Conservation (phyloP, 92 coral and sea anemone genomes). For the Porites cylindrica region DNA sequence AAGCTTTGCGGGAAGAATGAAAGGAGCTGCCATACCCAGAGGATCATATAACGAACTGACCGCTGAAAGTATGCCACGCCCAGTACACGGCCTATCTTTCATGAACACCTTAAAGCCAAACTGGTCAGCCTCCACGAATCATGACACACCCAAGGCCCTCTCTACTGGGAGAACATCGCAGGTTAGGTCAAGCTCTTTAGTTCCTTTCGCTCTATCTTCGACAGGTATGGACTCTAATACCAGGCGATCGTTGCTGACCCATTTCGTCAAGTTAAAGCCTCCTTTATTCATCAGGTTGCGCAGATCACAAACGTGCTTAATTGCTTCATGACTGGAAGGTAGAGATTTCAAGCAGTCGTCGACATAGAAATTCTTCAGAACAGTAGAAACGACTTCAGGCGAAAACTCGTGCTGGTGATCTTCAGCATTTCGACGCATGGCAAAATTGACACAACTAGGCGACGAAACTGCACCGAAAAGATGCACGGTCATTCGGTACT, state of each 20-base stretch:
- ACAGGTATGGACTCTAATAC: conserved; percentile 55
- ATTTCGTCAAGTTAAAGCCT: too few species aligned
- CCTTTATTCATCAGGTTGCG: background rate
- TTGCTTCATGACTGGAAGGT: conserved; percentile 35
- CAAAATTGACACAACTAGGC: conserved; percentile 56
- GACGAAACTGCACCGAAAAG: conserved; percentile 63
- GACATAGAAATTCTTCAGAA: conserved; percentile 46
- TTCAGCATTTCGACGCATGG: conserved; percentile 42
- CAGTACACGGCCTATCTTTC: too few species aligned
- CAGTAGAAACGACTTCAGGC: too few species aligned
- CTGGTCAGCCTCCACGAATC: conserved; percentile 53
- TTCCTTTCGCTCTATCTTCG: conserved; percentile 44
- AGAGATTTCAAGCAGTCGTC: conserved; percentile 64
- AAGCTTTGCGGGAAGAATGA: too few species aligned
- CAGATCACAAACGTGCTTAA: conserved; percentile 32
- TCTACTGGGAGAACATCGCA: conserved; percentile 33
- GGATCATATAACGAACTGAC: conserved; percentile 22
- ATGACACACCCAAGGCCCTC: conserved; percentile 56
- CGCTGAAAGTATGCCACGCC: background rate
- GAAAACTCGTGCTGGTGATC: too few species aligned
- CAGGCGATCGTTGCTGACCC: conserved; percentile 14
- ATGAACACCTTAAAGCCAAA: background rate
- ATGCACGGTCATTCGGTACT: conserved; percentile 59
- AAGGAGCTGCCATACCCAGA: conserved; percentile 8
- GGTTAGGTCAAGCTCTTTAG: conserved; percentile 45